Conservation (phyloP, 2,888 invertebrate genomes). For the Lissonota sp. region DNA sequence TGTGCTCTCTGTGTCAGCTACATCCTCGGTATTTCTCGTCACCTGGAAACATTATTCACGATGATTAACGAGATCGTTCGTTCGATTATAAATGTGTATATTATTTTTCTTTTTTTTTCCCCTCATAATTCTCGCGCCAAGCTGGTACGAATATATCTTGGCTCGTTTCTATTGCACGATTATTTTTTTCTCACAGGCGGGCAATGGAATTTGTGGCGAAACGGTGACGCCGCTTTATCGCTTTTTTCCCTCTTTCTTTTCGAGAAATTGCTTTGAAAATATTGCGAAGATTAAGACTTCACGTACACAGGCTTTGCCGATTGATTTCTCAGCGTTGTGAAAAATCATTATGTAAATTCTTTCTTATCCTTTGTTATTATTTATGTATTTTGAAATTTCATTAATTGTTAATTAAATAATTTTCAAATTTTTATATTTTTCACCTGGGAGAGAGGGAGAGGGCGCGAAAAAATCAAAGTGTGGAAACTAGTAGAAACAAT, state of each 20-base stretch:
- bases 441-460: too few relatives aligned
- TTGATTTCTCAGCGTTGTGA: background rate
- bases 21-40: slow-evolving; percentile 72
- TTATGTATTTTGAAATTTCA: too few relatives aligned
- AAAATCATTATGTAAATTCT: background rate
- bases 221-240: slow-evolving; percentile 30
- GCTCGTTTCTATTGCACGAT: slow-evolving; percentile 14
- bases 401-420: too few relatives aligned
- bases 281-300: background rate
- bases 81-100: background rate
- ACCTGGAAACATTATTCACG: slow-evolving; percentile 67
- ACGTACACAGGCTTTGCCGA: background rate
- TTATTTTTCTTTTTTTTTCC: slow-evolving; percentile 19
- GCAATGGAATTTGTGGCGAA: slow-evolving; percentile 17
- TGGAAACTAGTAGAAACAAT: background rate
- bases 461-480: too few relatives aligned
- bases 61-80: slow-evolving; percentile 38
- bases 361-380: background rate
- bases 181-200: slow-evolving; percentile 18
- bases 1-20: slow-evolving; percentile 71
- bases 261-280: slow-evolving; percentile 3
- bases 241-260: slow-evolving; percentile 12
- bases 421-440: background rate
- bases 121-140: slow-evolving; percentile 47
- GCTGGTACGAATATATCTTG: slow-evolving; percentile 52